Evolutionary conservation across 2,797 vertebrate species (phyloP), one percentile per base, ranked within the genome.

Genomic region (Columba guinea): DNA sequence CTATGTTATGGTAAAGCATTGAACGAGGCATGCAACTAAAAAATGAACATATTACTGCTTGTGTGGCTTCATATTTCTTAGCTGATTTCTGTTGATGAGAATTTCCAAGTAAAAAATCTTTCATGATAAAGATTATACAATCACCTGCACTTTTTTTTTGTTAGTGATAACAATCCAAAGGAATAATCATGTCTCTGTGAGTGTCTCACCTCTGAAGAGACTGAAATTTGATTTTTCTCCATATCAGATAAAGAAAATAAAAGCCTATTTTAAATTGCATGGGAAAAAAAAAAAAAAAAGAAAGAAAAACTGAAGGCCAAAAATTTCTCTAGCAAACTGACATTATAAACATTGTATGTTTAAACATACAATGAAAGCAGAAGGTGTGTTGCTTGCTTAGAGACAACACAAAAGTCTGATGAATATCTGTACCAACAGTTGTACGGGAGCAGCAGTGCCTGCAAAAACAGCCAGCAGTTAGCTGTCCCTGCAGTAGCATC

Each of bases 211-310:
- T 63, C 55, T 41, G 48, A 93, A 77, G 22, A 78, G 5, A 23
- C 41, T 51, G 37, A 76, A 60, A 60, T 90, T 62, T 71, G 4
- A 24, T 39, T 88, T 70, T 91, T 86, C 16, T 49, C 34, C 30
- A 24, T 46, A 56, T 4, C 14, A 68, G 28, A 59, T 26, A 7
- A 28, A 91, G 37, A 76, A 91, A 75, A 91, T 21, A 69, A 75
- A 84, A 84, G 10, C 1, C 10, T 62, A 21, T 37, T 58, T 10
- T 44, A 62, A 91, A 71, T 3, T 0, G 10, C 58, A 11, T 35
- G 35, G 51, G 19, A 20, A 93, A 78, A 91, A 86, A 87, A 59
- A 17, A 44, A 93, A 78, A 91, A 86, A 87, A 59, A 11, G 51
- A 18, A 89, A 48, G 7, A 32, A 34, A 17, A 69, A 70, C 21